Base-by-base conservation (phyloP, 2,113 vertebrate species). In the Corvus moneduloides region DNA sequence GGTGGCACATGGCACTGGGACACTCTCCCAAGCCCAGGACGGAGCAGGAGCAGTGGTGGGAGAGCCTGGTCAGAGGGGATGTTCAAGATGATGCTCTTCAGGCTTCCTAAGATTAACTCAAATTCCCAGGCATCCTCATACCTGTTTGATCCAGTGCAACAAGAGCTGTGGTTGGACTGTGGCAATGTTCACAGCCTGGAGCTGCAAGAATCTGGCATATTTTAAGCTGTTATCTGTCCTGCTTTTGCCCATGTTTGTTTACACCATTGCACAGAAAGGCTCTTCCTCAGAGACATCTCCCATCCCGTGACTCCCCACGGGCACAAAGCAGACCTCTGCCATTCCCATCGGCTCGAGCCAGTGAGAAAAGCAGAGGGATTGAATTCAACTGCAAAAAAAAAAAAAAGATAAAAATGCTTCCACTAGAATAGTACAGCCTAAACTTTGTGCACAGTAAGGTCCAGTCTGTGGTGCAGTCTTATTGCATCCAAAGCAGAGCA, bases 21-120 rank as follows among this genome's bases (percentile, higher is more conserved):
- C 24, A 27, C 49, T 24, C 6, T 0, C 6, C 16, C 0, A 0
- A 56, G 49, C 22, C 56, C 12, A 5, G 3, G 46, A 16, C 3
- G 33, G 37, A 62, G 49, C 49, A 75, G 67, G 13, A 82, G 30
- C 9, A 19, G 16, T 2, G n/a, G 15, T 49, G 74, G 41, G 32
- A 85, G 33, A 67, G 30, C 11, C 37, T 35, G 0, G 39, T 8
- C 55, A 24, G 39, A 78, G 9, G n/a, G 22, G 6, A 18, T 54
- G 49, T 0, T 68, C 73, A 37, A 56, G 7, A 2, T 41, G 3
- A 32, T 56, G 49, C 33, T 24, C 27, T 37, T 84, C 52, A 84
- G 52, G 16, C 32, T 21, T 71, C 20, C 28, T 18, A 13, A 61
- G 58, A 26, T 16, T 19, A 48, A 19, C 48, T 37, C 28, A 30